phyloP scores from a whole-genome alignment of 2,797 vertebrate species.

The Vespertilio murinus region DNA sequence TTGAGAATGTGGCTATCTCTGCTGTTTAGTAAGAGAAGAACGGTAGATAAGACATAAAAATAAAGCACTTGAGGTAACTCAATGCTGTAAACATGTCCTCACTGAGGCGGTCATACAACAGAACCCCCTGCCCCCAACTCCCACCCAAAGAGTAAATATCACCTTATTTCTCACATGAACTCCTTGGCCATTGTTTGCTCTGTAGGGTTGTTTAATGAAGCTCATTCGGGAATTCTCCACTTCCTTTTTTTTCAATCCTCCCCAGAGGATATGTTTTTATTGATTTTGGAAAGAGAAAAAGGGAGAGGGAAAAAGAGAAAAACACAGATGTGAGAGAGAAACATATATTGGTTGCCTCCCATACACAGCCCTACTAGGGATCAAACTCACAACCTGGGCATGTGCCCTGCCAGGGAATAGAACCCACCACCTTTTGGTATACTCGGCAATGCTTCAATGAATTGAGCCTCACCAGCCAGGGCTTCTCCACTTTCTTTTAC shows the following conservation, averaged over 20 bases:
- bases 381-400: neutral
- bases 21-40: slow-evolving; percentile 59
- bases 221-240: neutral
- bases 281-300: neutral
- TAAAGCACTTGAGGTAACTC: slow-evolving; percentile 45
- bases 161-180: no score
- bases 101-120: slow-evolving; percentile 28
- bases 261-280: neutral
- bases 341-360: neutral
- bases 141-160: neutral
- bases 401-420: no score
- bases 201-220: slow-evolving; percentile 46
- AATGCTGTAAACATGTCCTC: slow-evolving; percentile 54
- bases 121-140: neutral
- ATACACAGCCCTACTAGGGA: neutral
- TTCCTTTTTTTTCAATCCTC: neutral
- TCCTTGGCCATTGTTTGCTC: neutral
- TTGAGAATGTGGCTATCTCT: slow-evolving; percentile 49
- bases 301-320: neutral
- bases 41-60: slow-evolving; percentile 61
- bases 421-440: neutral
- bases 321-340: neutral
- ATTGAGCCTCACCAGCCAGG: neutral
- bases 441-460: neutral
- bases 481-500: slow-evolving; percentile 53